Evolutionary conservation across 2,888 invertebrate species (phyloP).

Genomic region (Dicyrtomina minuta): DNA sequence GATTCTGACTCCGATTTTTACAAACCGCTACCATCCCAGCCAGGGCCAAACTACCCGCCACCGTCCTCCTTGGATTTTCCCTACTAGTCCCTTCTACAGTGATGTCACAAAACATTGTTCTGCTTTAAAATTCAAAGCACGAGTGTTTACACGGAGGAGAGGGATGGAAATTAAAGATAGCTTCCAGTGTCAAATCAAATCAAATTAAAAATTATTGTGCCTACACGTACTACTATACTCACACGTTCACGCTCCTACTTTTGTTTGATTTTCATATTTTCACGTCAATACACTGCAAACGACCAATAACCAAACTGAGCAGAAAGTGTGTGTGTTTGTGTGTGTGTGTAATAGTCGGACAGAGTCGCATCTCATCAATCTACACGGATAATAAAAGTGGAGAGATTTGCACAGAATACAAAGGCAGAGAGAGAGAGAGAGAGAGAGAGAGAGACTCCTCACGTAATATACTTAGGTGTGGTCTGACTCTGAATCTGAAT

Average conservation of each 20-base stretch:
- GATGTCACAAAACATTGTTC: neutral
- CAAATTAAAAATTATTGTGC: too few species aligned
- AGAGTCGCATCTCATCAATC: neutral
- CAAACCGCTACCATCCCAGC: neutral
- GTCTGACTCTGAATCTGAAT: slow-evolving; percentile 23
- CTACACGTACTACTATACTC: too few species aligned
- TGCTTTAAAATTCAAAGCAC: neutral
- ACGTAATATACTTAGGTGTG: slow-evolving; percentile 32
- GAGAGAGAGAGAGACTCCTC: neutral
- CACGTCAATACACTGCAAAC: neutral
- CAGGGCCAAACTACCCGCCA: neutral
- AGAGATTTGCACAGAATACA: too few species aligned
- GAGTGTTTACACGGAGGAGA: too few species aligned
- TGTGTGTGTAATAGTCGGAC: neutral
- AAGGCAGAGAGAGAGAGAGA: slow-evolving; percentile 1
- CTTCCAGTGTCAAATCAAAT: too few species aligned
- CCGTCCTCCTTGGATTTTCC: neutral
- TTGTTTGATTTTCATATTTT: too few species aligned
- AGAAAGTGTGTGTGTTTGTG: neutral
- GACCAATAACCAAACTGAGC: too few species aligned
- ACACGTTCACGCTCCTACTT: too few species aligned
- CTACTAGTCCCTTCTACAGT: neutral
- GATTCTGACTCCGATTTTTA: neutral
- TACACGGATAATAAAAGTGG: neutral
- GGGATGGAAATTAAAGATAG: too few species aligned